These are phyloP conservation scores for Paracentrotus lividus DNA, from an alignment of 53 echinoderm and acorn worm genomes.

Conservation along the genomic window DNA sequence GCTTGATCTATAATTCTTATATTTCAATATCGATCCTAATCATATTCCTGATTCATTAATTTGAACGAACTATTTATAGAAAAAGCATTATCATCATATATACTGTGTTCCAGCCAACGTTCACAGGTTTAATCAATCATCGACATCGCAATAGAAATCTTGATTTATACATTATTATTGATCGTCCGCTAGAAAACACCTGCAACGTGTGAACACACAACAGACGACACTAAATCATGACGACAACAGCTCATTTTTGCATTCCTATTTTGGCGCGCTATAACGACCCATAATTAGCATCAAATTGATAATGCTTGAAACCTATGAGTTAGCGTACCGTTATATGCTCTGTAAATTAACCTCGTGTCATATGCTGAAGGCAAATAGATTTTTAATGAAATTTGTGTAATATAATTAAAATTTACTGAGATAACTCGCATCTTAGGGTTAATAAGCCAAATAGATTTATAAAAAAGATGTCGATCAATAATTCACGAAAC, in stretches of 20 bases:
- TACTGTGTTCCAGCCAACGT: background rate
- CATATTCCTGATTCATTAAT: background rate
- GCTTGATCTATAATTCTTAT: background rate
- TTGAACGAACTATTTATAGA: background rate
- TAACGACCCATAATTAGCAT: conserved; percentile 22
- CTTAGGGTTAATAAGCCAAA: background rate
- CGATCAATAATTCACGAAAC: no score
- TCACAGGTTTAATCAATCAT: background rate
- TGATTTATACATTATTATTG: background rate
- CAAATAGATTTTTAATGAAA: background rate
- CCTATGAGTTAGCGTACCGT: background rate
- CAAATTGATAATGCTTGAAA: background rate
- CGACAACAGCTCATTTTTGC: background rate
- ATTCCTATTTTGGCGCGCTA: conserved; percentile 1
- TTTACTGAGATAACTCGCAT: background rate
- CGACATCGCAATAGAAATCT: background rate
- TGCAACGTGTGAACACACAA: background rate
- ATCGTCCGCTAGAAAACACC: background rate
- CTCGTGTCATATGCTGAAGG: background rate
- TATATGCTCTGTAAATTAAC: background rate
- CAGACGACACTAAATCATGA: background rate
- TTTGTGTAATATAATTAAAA: background rate
- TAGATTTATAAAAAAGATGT: no score
- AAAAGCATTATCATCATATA: background rate
- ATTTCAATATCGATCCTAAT: background rate